phyloP scores from a whole-genome alignment of 2,888 invertebrate genomes.

The Synanthedon formicaeformis region DNA sequence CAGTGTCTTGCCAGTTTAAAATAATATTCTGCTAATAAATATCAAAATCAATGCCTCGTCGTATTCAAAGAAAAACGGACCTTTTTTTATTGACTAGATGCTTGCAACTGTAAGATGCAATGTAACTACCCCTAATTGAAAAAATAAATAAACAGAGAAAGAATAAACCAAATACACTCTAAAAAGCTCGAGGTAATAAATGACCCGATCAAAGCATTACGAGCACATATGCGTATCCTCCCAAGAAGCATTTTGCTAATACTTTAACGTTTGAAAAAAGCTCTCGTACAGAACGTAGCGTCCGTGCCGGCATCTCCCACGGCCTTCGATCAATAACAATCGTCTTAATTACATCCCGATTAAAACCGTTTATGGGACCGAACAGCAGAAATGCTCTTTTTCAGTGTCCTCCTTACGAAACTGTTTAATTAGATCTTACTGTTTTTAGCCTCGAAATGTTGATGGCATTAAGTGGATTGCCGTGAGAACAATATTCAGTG shows the following conservation, averaged over 20 bases:
- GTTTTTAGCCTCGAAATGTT: constrained; percentile 3
- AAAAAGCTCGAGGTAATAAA: background rate
- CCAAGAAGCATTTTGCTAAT: background rate
- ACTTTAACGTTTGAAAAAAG: constrained; percentile 4
- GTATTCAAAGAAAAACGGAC: no score
- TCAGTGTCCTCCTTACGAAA: constrained; percentile 17
- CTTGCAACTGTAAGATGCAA: no score
- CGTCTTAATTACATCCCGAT: constrained; percentile 43
- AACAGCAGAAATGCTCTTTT: constrained; percentile 30
- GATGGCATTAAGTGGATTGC: background rate
- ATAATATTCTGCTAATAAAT: no score
- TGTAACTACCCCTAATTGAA: no score
- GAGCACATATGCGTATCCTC: background rate
- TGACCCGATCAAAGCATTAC: background rate
- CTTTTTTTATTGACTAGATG: no score
- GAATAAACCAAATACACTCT: no score
- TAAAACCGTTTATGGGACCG: constrained; percentile 37
- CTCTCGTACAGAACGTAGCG: constrained; percentile 13
- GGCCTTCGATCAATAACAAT: constrained; percentile 38
- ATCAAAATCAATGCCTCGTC: no score
- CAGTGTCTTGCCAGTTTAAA: no score
- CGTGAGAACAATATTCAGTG: background rate
- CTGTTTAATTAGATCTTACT: constrained; percentile 29
- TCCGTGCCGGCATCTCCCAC: constrained; percentile 25
- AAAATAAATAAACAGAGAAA: no score